phyloP scores from a whole-genome alignment of 1,140 invertebrate genomes.

The Gryon sp. region DNA sequence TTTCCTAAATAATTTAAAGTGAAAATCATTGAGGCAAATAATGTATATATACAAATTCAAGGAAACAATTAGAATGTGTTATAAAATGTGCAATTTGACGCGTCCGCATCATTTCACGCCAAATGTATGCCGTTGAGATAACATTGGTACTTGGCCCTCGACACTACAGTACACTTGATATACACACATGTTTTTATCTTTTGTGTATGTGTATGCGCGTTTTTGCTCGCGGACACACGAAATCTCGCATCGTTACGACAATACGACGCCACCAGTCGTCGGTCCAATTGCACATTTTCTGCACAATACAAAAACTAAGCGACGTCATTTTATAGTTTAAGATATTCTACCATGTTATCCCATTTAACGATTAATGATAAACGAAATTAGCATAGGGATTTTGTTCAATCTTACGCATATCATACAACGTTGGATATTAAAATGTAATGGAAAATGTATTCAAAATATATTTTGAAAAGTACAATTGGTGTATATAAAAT shows the following conservation, averaged over 20 bases:
- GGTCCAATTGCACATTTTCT: slow-evolving; percentile 58
- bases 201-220: slow-evolving; percentile 41
- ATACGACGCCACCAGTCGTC: slow-evolving; percentile 52
- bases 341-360: slow-evolving; percentile 19
- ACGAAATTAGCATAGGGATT: background rate
- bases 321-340: slow-evolving; percentile 36
- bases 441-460: no score
- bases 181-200: slow-evolving; percentile 56
- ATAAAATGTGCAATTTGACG: slow-evolving; percentile 47
- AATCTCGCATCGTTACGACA: slow-evolving; percentile 53
- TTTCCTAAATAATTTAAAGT: background rate
- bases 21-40: no score
- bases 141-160: slow-evolving; percentile 61
- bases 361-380: slow-evolving; percentile 25
- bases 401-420: background rate
- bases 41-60: no score
- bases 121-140: slow-evolving; percentile 54
- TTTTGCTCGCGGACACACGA: slow-evolving; percentile 44
- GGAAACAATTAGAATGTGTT: slow-evolving; percentile 33
- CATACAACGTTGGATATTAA: no score
- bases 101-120: slow-evolving; percentile 45
- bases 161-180: slow-evolving; percentile 39
- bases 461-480: no score
- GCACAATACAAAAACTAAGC: slow-evolving; percentile 48
- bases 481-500: no score